Conservation (phyloP, 2,113 vertebrate genomes). For the Anoplopoma fimbria region DNA sequence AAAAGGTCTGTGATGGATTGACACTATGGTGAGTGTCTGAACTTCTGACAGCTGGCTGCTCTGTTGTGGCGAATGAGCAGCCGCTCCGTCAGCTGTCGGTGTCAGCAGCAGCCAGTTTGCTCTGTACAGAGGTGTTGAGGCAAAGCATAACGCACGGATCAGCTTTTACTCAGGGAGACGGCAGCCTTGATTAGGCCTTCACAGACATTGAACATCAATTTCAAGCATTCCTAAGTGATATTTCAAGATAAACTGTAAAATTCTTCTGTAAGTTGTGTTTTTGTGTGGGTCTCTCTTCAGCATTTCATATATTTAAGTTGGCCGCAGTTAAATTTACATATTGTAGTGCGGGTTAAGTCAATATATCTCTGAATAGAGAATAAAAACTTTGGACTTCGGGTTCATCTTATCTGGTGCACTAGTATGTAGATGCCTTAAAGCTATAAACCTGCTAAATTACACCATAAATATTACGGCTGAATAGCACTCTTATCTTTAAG, state of each 20-base stretch:
- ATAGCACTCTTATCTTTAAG: not conserved
- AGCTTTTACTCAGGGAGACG: slow-evolving; percentile 46
- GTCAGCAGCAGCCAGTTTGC: slow-evolving; percentile 61
- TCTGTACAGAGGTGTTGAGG: slow-evolving; percentile 35
- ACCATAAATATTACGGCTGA: not conserved
- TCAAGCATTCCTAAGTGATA: not conserved
- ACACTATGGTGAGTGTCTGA: slow-evolving; percentile 53
- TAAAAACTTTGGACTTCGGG: slow-evolving; percentile 24
- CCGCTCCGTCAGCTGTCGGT: slow-evolving; percentile 54
- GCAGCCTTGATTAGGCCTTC: slow-evolving; percentile 19
- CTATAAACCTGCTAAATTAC: slow-evolving; percentile 9
- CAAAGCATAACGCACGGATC: slow-evolving; percentile 51
- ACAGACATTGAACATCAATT: not conserved
- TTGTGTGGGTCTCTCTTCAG: not conserved
- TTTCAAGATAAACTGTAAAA: not conserved
- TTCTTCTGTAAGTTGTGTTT: not conserved
- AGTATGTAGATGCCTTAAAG: not conserved
- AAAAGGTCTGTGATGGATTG: slow-evolving; percentile 60
- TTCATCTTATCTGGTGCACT: slow-evolving; percentile 10
- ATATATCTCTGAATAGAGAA: not conserved
- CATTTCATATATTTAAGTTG: not conserved
- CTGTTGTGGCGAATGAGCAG: slow-evolving; percentile 66
- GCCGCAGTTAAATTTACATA: not conserved
- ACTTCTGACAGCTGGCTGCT: slow-evolving; percentile 69
- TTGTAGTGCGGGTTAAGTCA: not conserved